These are phyloP conservation scores for Caenorhabditis doughertyi DNA, from an alignment of 2,888 invertebrate genomes.

Conservation along the genomic window DNA sequence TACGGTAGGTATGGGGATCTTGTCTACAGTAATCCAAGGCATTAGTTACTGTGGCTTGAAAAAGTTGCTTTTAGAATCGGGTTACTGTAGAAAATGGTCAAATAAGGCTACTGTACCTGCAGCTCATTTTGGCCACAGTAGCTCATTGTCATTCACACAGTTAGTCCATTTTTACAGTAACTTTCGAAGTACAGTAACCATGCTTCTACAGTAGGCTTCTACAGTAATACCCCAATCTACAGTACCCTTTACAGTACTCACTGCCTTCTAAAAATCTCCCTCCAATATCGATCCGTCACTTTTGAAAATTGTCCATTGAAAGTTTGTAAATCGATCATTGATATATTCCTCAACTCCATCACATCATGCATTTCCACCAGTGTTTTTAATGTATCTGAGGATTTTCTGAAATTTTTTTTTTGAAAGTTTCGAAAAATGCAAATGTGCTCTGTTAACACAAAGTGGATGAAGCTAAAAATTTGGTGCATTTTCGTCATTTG, in stretches of 20 bases:
- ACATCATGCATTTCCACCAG: slow-evolving; percentile 49
- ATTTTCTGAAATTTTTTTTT: slow-evolving; percentile 15
- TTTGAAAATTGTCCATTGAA: slow-evolving; percentile 43
- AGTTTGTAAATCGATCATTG: slow-evolving; percentile 40
- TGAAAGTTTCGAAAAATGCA: not conserved
- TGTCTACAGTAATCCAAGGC: too few species aligned
- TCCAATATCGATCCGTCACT: slow-evolving; percentile 60
- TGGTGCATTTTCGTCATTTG: not conserved
- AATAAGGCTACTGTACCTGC: too few species aligned
- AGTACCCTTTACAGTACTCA: slow-evolving; percentile 9
- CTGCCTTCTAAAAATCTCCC: slow-evolving; percentile 62
- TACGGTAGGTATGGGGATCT: too few species aligned
- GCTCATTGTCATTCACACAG: too few species aligned
- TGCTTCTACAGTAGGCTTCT: not conserved
- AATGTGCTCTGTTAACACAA: too few species aligned
- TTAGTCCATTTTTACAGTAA: too few species aligned
- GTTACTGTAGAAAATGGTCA: too few species aligned
- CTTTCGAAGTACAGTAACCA: not conserved
- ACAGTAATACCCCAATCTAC: not conserved
- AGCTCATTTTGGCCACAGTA: too few species aligned
- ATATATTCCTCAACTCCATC: slow-evolving; percentile 45
- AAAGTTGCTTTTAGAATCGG: too few species aligned
- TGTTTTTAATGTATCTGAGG: slow-evolving; percentile 8
- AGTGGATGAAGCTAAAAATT: not conserved
- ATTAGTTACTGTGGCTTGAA: too few species aligned